A percentile compares a stretch with the other conserved stretches of the same genome.
These are phyloP conservation scores for Erithacus rubecula DNA, from an alignment of 2,797 vertebrate species.

Conservation along the genomic window DNA sequence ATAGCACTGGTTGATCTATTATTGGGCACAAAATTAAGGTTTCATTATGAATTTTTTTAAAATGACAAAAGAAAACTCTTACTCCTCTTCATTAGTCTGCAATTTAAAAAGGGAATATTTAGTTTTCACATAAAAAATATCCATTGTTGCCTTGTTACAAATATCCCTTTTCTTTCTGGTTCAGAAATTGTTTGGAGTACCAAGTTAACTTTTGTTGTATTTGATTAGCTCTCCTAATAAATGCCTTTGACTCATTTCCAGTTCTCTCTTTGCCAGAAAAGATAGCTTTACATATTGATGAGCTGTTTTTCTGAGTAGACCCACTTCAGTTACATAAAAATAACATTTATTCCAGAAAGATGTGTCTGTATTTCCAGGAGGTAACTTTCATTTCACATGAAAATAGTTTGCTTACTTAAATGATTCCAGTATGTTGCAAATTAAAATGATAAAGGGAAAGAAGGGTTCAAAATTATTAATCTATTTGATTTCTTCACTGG, in stretches of 20 bases:
- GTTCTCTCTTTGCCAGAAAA: background rate
- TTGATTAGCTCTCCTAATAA: background rate
- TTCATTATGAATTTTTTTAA: background rate
- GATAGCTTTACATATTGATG: background rate
- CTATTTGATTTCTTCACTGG: background rate
- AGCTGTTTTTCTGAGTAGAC: background rate
- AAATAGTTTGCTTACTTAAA: background rate
- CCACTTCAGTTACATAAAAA: background rate
- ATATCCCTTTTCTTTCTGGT: background rate
- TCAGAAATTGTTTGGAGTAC: background rate
- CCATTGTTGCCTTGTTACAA: background rate
- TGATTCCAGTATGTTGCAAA: background rate
- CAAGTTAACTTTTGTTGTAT: background rate
- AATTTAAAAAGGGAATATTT: background rate
- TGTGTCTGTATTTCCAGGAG: conserved; percentile 17
- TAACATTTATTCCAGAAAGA: background rate
- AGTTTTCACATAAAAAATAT: background rate
- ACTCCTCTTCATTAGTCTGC: background rate
- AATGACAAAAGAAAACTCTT: background rate
- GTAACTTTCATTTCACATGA: conserved; percentile 9
- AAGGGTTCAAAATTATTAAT: background rate
- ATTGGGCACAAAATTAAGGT: background rate
- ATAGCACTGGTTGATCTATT: background rate
- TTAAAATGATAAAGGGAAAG: background rate
- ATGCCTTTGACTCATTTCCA: background rate